Evolutionary conservation across 2,797 vertebrate genomes (phyloP), one percentile per base, ranked within the genome.

Genomic region (Sebastes nivosus): DNA sequence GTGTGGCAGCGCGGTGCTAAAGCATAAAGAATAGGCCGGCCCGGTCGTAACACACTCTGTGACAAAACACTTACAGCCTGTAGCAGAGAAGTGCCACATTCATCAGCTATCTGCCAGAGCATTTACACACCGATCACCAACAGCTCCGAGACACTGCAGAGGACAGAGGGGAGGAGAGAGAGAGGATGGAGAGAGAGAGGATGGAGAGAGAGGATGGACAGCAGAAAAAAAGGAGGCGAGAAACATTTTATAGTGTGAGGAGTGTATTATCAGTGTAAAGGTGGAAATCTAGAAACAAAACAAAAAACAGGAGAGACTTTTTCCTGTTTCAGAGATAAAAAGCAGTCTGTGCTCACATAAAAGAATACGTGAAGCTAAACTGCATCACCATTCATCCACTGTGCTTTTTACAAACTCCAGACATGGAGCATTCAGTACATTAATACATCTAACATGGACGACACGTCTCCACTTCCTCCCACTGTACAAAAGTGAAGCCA

Each of bases 11-110:
- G 66, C 22, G 54, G 83, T 80, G 90, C 81, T 88, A 89, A 84
- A 79, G 50, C 58, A 85, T 83, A 77, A 89, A 90, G 84, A 84
- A 85, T 64, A 79, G 78, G 69, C 54, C 34, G 36, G 63, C 66
- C 64, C 14, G 34, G 83, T 84, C 50, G 72, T 90, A 84, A 89
- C 73, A 65, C 59, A 54, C 64, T 55, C 63, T 9, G 60, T 91
- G 82, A 91, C 82, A 84, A 89, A 88, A 91, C 87, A 88, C 86
- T 90, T 73, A 69, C 74, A 84, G 81, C 77, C 84, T 87, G 84
- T 94, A 87, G 81, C 94, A 93, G 20, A 78, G 32, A 91, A 55
- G 93, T 92, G 95, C 73, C 70, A 93, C 80, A 92, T 94, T 94
- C 83, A 88, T 84, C 94, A 85, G 88, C 83, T 87, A 76, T 57